These are phyloP conservation scores for Aphidius colemani DNA, from an alignment of 2,888 invertebrate genomes.

Conservation along the genomic window DNA sequence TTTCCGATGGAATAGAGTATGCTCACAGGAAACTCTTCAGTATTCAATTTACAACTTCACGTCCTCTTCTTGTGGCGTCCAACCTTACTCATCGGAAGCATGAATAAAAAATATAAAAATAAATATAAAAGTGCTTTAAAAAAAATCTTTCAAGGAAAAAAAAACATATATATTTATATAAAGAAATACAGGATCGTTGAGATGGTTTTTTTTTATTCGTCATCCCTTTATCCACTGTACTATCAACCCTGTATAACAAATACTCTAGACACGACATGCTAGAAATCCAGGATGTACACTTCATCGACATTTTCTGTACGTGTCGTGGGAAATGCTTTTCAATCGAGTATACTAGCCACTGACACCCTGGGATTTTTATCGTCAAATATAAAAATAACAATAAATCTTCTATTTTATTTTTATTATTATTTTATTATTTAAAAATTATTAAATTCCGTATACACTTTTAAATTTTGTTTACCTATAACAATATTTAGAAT, in stretches of 20 bases:
- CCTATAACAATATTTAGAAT: conserved; percentile 3
- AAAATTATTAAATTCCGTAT: neutral
- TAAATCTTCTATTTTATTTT: neutral
- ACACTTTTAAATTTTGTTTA: conserved; percentile 7
- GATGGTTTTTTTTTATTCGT: conserved; percentile 25
- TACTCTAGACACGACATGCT: neutral
- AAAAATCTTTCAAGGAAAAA: conserved; percentile 3
- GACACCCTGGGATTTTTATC: conserved; percentile 15
- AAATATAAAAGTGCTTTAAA: neutral
- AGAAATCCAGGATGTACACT: conserved; percentile 28
- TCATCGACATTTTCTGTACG: conserved; percentile 22
- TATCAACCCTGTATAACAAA: too few species aligned
- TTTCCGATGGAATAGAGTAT: conserved; percentile 42
- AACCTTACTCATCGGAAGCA: conserved; percentile 12
- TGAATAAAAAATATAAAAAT: neutral
- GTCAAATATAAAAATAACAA: neutral
- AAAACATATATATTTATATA: conserved; percentile 16
- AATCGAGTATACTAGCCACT: neutral
- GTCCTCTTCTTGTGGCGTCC: conserved; percentile 17
- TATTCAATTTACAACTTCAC: conserved; percentile 47
- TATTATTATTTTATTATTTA: neutral
- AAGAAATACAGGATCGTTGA: conserved; percentile 9
- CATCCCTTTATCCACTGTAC: neutral
- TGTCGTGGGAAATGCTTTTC: conserved; percentile 16
- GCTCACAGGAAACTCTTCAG: conserved; percentile 43